phyloP scores from a whole-genome alignment of 2,113 vertebrate species.

The Callipepla californica region DNA sequence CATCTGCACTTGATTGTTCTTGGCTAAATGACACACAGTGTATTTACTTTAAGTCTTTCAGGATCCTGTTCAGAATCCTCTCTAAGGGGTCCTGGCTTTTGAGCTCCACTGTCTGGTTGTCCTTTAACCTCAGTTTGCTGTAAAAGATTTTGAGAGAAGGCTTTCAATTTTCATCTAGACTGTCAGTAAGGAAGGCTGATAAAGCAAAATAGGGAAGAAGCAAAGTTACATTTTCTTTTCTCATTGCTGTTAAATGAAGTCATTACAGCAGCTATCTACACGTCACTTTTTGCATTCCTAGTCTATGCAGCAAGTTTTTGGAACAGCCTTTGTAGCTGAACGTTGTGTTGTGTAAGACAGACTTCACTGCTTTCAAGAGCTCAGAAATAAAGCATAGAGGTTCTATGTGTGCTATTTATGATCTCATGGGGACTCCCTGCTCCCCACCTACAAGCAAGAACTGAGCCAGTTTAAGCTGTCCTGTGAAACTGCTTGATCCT shows the following conservation, averaged over 20 bases:
- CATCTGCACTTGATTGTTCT: neutral
- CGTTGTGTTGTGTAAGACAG: neutral
- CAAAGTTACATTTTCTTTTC: neutral
- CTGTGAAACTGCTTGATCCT: neutral
- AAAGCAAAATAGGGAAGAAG: constrained; percentile 4
- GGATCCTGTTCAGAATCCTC: constrained; percentile 78
- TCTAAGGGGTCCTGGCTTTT: constrained; percentile 76
- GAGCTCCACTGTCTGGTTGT: constrained; percentile 75
- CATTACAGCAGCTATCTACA: neutral
- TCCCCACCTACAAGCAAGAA: neutral
- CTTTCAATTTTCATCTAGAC: constrained; percentile 41
- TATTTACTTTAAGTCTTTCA: constrained; percentile 79
- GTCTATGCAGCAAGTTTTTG: neutral
- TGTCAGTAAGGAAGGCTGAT: constrained; percentile 8
- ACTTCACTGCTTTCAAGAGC: neutral
- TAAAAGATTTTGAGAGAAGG: constrained; percentile 72
- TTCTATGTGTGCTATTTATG: neutral
- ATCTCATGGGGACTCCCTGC: neutral
- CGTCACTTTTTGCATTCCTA: neutral
- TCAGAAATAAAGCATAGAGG: neutral
- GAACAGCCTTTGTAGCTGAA: neutral
- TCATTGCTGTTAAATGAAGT: neutral
- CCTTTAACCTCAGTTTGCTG: constrained; percentile 74
- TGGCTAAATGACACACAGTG: constrained; percentile 42
- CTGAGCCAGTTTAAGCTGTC: neutral